Conservation (phyloP, 2,888 invertebrate genomes). For the Eupithecia inturbata region DNA sequence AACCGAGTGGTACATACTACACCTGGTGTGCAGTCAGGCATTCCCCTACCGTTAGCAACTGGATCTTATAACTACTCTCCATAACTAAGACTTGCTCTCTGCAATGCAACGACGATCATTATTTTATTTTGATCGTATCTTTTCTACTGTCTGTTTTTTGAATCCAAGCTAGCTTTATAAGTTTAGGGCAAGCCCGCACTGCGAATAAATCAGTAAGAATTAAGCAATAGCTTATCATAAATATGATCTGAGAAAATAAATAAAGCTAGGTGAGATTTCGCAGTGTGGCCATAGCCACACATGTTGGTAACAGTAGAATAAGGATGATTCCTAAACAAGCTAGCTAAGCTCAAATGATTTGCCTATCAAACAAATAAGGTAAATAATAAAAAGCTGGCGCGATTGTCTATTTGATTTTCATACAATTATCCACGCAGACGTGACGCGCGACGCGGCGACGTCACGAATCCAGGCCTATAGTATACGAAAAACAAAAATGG, state of each 20-base stretch:
- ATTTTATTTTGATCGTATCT: slow-evolving; percentile 20
- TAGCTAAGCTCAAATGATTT: too few species aligned
- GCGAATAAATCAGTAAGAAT: background rate
- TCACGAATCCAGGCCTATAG: too few species aligned
- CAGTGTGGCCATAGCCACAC: background rate
- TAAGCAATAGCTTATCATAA: background rate
- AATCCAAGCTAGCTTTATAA: background rate
- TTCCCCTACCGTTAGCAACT: slow-evolving; percentile 68
- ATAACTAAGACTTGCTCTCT: slow-evolving; percentile 22
- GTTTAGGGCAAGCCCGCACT: background rate
- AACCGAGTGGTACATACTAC: slow-evolving; percentile 45
- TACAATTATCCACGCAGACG: too few species aligned
- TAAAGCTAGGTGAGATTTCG: background rate
- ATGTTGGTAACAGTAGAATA: too few species aligned
- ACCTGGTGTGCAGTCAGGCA: slow-evolving; percentile 62
- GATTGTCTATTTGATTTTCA: too few species aligned
- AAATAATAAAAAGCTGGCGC: too few species aligned
- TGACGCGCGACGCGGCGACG: too few species aligned
- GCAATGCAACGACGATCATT: slow-evolving; percentile 29
- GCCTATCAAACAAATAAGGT: background rate
- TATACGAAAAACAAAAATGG: too few species aligned
- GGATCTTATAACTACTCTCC: slow-evolving; percentile 54
- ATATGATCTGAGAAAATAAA: background rate
- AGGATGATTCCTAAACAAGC: too few species aligned
- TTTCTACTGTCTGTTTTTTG: slow-evolving; percentile 4